Evolutionary conservation across 2,888 invertebrate species (phyloP).

Genomic region (Bellardia bayeri): DNA sequence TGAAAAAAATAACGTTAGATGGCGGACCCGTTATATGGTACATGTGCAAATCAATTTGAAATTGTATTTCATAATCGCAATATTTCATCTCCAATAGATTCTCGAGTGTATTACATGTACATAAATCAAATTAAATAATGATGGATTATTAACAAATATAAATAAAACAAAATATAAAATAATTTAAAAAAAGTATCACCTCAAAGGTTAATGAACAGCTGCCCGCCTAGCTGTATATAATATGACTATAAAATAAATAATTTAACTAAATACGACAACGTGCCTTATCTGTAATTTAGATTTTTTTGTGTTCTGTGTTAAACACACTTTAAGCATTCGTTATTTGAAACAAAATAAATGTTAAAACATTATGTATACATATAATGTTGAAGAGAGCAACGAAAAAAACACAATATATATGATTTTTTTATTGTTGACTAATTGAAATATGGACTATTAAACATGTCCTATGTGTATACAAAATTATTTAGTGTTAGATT

Average conservation of each 20-base stretch:
- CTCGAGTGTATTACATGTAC: neutral
- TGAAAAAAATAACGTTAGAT: too few species aligned
- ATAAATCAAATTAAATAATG: constrained; percentile 6
- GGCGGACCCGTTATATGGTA: too few species aligned
- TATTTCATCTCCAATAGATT: neutral
- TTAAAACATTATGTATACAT: neutral
- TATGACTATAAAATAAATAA: constrained; percentile 12
- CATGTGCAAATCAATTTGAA: neutral
- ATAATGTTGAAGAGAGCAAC: neutral
- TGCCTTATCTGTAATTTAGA: constrained; percentile 53
- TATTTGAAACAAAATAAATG: constrained; percentile 5
- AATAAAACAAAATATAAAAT: neutral
- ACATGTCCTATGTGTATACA: constrained; percentile 28
- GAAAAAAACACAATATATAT: neutral
- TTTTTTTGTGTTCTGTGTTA: neutral
- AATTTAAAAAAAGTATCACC: constrained; percentile 27
- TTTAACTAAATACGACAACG: constrained; percentile 21
- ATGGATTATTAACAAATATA: constrained; percentile 12
- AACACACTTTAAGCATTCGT: constrained; percentile 27
- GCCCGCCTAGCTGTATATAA: constrained; percentile 7
- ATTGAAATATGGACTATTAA: constrained; percentile 30
- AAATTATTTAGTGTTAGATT: constrained; percentile 11
- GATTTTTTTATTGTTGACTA: constrained; percentile 10
- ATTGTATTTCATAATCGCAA: neutral
- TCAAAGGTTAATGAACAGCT: constrained; percentile 69